Evolutionary conservation across 2,797 vertebrate genomes (phyloP).

Genomic region (Vipera ursinii): DNA sequence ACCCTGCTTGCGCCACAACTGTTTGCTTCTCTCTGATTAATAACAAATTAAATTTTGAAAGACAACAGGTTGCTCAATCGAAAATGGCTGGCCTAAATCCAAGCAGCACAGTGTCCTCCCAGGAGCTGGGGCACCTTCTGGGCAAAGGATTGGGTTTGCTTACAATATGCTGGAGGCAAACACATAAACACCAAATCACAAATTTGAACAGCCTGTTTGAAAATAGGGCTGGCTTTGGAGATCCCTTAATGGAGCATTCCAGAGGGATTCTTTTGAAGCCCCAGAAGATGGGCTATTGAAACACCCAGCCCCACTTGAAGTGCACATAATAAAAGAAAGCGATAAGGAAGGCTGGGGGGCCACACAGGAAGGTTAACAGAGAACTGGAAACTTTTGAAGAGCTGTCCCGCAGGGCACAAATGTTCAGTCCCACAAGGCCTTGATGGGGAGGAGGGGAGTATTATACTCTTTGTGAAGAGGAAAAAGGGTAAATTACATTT

Average conservation of each 20-base stretch:
- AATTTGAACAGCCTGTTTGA: constrained; percentile 58
- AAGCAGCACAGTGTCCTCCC: constrained; percentile 33
- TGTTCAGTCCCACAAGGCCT: background rate
- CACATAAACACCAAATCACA: constrained; percentile 26
- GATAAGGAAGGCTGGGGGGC: constrained; percentile 46
- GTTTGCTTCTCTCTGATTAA: constrained; percentile 50
- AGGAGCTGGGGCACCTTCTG: constrained; percentile 44
- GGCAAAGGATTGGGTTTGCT: constrained; percentile 26
- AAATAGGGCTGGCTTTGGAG: background rate
- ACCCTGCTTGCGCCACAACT: constrained; percentile 25
- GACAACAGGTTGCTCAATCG: constrained; percentile 33
- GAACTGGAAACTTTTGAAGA: constrained; percentile 41
- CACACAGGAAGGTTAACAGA: constrained; percentile 50
- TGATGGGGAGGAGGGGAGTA: background rate
- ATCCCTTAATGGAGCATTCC: constrained; percentile 1
- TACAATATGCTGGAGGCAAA: constrained; percentile 16
- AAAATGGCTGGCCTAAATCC: constrained; percentile 42
- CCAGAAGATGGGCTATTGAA: constrained; percentile 18
- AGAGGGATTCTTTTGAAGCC: constrained; percentile 33
- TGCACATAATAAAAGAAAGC: constrained; percentile 57
- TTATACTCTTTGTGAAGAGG: background rate
- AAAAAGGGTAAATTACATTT: background rate
- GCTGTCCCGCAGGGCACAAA: constrained; percentile 6
- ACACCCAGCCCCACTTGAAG: constrained; percentile 25
- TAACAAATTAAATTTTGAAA: constrained; percentile 29